phyloP scores from a whole-genome alignment of 2,888 invertebrate species.

The Drosophila maculinotata region DNA sequence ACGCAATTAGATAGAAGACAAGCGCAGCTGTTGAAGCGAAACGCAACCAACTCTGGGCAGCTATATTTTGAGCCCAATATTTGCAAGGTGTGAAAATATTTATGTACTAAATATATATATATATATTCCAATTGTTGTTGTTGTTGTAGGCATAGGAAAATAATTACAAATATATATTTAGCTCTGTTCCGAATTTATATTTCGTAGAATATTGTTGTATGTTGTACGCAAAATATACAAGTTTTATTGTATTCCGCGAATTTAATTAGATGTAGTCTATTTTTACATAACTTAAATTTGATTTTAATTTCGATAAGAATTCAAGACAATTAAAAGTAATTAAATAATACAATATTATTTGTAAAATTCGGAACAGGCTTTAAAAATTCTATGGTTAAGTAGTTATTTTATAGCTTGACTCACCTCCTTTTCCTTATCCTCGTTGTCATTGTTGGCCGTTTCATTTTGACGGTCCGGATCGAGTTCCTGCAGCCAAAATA shows the following conservation, averaged over 20 bases:
- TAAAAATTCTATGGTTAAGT: too few species aligned
- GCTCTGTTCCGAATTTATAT: constrained; percentile 29
- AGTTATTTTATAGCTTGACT: constrained; percentile 12
- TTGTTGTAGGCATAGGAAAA: constrained; percentile 54
- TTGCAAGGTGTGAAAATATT: constrained; percentile 64
- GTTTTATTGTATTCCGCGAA: constrained; percentile 15
- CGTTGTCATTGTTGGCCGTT: constrained; percentile 85
- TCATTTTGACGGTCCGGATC: constrained; percentile 89
- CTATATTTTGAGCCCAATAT: constrained; percentile 35
- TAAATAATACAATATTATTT: too few species aligned
- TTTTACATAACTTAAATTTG: background rate
- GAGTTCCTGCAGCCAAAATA: constrained; percentile 86
- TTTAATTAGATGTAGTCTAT: constrained; percentile 4
- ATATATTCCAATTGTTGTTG: constrained; percentile 29
- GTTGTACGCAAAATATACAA: constrained; percentile 5
- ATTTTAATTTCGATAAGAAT: too few species aligned
- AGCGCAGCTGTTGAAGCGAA: constrained; percentile 28
- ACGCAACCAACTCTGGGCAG: constrained; percentile 1
- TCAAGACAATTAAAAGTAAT: too few species aligned
- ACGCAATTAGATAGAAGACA: constrained; percentile 48
- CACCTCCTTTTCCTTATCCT: constrained; percentile 84
- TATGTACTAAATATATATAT: constrained; percentile 32
- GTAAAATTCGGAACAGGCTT: too few species aligned
- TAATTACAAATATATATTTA: constrained; percentile 44
- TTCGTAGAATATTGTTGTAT: constrained; percentile 20